Percentiles rank a stretch among this genome's conserved stretches.
Evolutionary conservation across 2,888 invertebrate genomes (phyloP).

Genomic region (Arge pagana): DNA sequence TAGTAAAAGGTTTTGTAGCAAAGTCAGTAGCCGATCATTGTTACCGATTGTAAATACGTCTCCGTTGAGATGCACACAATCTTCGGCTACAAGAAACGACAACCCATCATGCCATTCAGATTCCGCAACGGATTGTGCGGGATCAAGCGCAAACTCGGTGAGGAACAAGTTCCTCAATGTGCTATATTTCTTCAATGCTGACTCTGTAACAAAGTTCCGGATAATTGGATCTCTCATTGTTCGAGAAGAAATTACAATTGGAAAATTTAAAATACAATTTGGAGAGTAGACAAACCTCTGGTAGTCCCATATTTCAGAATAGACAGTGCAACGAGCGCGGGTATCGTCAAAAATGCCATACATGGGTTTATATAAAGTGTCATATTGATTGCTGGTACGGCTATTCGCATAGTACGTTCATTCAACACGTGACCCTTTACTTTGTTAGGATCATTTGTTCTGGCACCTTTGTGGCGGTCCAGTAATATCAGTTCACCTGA

Average conservation of each 20-base stretch:
- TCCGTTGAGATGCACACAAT: constrained; percentile 34
- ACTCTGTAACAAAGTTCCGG: constrained; percentile 38
- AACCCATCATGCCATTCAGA: constrained; percentile 45
- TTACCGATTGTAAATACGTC: constrained; percentile 53
- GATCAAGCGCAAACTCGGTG: constrained; percentile 48
- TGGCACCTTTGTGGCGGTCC: constrained; percentile 40
- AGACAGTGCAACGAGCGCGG: constrained; percentile 64
- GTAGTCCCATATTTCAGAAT: constrained; percentile 45
- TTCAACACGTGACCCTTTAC: constrained; percentile 66
- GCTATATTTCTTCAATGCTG: constrained; percentile 42
- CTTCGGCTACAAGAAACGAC: constrained; percentile 37
- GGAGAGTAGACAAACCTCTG: constrained; percentile 46
- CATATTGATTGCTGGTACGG: constrained; percentile 72
- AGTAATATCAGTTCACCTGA: constrained; percentile 40
- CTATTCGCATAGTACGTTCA: constrained; percentile 69
- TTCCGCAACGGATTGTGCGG: constrained; percentile 34
- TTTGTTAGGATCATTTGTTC: constrained; percentile 32
- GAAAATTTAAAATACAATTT: too few species aligned
- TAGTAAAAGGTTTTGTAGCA: constrained; percentile 67
- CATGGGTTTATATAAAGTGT: constrained; percentile 79
- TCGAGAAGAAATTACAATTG: too few species aligned
- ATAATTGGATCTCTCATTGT: too few species aligned
- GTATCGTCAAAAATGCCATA: constrained; percentile 70
- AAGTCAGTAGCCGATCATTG: constrained; percentile 59
- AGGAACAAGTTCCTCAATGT: constrained; percentile 45